Percentiles rank a stretch among this genome's conserved stretches.
Conservation (phyloP, 2,113 vertebrate genomes). For the Tapirus terrestris region DNA sequence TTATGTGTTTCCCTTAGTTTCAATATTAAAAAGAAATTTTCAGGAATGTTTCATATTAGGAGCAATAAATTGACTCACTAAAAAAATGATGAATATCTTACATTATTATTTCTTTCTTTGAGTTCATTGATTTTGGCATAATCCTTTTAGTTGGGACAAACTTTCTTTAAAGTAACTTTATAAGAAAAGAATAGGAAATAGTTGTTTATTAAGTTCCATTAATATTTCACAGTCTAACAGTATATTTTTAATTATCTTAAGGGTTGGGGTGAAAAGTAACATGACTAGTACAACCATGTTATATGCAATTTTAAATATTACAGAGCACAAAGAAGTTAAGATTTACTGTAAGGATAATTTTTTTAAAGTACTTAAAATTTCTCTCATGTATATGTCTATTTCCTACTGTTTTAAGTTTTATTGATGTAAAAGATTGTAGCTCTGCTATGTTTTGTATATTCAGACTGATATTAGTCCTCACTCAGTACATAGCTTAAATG, state of each 20-base stretch:
- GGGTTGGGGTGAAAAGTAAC: not conserved
- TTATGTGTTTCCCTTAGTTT: slow-evolving; percentile 6
- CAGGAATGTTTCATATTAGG: not conserved
- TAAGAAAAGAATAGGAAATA: not conserved
- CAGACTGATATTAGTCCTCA: not conserved
- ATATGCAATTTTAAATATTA: not conserved
- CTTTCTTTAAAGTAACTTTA: not conserved
- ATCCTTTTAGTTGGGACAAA: not conserved
- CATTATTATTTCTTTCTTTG: not conserved
- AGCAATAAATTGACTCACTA: not conserved
- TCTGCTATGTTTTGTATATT: not conserved
- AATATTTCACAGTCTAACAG: not conserved
- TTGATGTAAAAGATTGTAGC: not conserved
- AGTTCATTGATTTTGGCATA: not conserved
- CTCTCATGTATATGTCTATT: not conserved
- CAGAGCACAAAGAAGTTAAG: not conserved
- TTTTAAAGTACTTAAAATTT: not conserved
- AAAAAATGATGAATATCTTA: not conserved
- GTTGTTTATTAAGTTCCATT: not conserved
- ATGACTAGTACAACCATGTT: not conserved
- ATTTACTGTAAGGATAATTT: not conserved
- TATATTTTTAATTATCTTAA: not conserved
- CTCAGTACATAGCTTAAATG: not conserved
- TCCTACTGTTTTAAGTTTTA: not conserved
- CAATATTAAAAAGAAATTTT: not conserved